Percentiles rank a stretch among this genome's conserved stretches.
phyloP scores from a whole-genome alignment of 1,140 invertebrate species.

The Lordiphosa collinella region DNA sequence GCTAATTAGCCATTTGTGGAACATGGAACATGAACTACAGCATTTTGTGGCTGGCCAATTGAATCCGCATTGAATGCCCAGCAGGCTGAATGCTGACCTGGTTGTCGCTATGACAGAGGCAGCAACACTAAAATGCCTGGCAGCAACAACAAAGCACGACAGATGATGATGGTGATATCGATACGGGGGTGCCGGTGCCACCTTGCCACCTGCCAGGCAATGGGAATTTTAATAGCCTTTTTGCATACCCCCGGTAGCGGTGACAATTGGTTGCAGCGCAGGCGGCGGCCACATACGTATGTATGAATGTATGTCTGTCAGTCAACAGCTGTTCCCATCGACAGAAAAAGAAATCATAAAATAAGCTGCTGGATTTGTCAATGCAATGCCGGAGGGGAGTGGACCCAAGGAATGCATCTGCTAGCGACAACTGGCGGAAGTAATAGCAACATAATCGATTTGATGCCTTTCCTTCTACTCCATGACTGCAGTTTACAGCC shows the following conservation, averaged over 20 bases:
- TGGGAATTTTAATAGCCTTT: conserved; percentile 36
- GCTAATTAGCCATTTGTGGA: conserved; percentile 63
- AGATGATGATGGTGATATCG: conserved; percentile 14
- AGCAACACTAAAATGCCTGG: conserved; percentile 10
- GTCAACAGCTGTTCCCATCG: conserved; percentile 1
- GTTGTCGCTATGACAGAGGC: conserved; percentile 21
- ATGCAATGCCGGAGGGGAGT: not conserved
- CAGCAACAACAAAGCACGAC: conserved; percentile 31
- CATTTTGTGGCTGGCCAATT: conserved; percentile 43
- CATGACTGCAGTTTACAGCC: conserved; percentile 57
- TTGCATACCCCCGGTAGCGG: conserved; percentile 12
- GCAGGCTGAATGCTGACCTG: conserved; percentile 34
- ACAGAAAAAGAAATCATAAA: conserved; percentile 41
- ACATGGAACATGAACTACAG: conserved; percentile 38
- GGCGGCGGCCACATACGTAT: not conserved
- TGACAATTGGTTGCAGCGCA: conserved; percentile 2
- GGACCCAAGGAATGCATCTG: conserved; percentile 43
- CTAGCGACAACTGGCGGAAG: conserved; percentile 66
- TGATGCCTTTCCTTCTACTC: conserved; percentile 33
- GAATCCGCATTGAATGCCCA: conserved; percentile 56
- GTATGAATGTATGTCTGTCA: not conserved
- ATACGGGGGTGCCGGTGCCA: not conserved
- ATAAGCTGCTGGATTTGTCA: conserved; percentile 27
- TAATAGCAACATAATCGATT: conserved; percentile 77
- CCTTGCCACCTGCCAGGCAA: conserved; percentile 47